These are phyloP conservation scores for Teinopalpus imperialis DNA, from an alignment of 2,888 invertebrate species.

Conservation along the genomic window DNA sequence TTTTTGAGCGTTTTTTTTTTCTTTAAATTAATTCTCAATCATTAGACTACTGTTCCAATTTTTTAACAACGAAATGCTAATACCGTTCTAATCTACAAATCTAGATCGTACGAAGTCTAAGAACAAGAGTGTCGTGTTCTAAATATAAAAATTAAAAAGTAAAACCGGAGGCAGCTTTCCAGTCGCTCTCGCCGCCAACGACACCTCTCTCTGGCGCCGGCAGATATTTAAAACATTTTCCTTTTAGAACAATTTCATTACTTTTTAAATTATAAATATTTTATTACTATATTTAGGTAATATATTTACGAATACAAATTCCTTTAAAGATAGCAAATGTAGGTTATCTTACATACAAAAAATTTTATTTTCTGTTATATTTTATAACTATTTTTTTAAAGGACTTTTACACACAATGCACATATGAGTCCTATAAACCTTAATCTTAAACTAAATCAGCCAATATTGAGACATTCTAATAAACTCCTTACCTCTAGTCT, in stretches of 20 bases:
- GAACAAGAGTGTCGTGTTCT: slow-evolving; percentile 25
- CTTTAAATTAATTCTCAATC: neutral
- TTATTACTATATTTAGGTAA: no score
- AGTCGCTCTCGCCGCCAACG: slow-evolving; percentile 53
- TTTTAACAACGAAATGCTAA: slow-evolving; percentile 14
- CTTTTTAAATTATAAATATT: neutral
- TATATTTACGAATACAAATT: no score
- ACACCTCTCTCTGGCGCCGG: slow-evolving; percentile 56
- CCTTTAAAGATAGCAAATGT: no score
- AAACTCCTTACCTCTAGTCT: no score
- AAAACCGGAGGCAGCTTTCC: slow-evolving; percentile 65
- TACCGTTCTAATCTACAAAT: slow-evolving; percentile 33
- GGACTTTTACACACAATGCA: no score
- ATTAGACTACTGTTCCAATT: slow-evolving; percentile 6
- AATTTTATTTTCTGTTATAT: no score
- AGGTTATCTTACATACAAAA: no score
- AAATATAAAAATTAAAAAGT: slow-evolving; percentile 65
- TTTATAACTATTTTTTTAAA: no score
- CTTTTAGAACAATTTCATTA: slow-evolving; percentile 6
- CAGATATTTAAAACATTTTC: slow-evolving; percentile 48
- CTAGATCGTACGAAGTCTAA: slow-evolving; percentile 32
- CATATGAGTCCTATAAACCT: no score
- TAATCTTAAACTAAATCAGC: no score
- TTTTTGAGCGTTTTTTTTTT: no score
- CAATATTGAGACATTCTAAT: no score